phyloP scores from a whole-genome alignment of 1,140 invertebrate species.

The Trichonephila inaurata region DNA sequence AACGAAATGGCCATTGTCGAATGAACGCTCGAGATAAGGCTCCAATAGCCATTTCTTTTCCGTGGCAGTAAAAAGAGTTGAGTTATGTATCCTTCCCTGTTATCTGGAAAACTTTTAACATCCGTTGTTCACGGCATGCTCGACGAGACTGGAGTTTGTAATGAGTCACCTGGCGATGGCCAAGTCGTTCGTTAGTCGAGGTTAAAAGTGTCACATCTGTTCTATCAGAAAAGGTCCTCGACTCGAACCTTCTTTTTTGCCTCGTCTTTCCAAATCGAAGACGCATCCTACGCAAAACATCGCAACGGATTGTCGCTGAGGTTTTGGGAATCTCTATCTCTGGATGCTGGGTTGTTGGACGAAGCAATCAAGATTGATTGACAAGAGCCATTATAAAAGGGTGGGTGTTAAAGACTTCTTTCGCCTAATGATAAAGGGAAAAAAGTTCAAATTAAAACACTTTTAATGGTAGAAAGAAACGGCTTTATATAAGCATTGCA shows the following conservation, averaged over 20 bases:
- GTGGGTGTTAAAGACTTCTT: background rate
- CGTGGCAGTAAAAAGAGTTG: conserved; percentile 69
- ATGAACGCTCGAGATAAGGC: conserved; percentile 32
- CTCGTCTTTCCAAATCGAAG: background rate
- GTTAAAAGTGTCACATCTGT: conserved; percentile 70
- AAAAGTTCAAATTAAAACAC: too few species aligned
- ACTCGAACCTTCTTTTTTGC: conserved; percentile 41
- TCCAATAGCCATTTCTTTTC: conserved; percentile 55
- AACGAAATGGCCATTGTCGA: conserved; percentile 66
- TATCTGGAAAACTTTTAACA: conserved; percentile 68
- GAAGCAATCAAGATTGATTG: background rate
- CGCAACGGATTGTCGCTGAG: background rate
- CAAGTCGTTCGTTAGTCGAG: conserved; percentile 55
- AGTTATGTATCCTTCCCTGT: conserved; percentile 66
- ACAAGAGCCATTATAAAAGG: background rate
- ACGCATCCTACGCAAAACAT: background rate
- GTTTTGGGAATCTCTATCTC: background rate
- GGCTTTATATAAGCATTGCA: too few species aligned
- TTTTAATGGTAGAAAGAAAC: too few species aligned
- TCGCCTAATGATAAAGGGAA: too few species aligned
- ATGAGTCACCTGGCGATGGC: conserved; percentile 65
- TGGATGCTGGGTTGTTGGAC: too few species aligned
- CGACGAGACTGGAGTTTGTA: conserved; percentile 57
- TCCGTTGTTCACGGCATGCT: conserved; percentile 64
- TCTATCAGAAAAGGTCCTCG: conserved; percentile 17